A percentile compares a stretch with the other conserved stretches of the same genome.
phyloP scores from a whole-genome alignment of 2,888 invertebrate genomes.

The Dicyrtoma fusca region DNA sequence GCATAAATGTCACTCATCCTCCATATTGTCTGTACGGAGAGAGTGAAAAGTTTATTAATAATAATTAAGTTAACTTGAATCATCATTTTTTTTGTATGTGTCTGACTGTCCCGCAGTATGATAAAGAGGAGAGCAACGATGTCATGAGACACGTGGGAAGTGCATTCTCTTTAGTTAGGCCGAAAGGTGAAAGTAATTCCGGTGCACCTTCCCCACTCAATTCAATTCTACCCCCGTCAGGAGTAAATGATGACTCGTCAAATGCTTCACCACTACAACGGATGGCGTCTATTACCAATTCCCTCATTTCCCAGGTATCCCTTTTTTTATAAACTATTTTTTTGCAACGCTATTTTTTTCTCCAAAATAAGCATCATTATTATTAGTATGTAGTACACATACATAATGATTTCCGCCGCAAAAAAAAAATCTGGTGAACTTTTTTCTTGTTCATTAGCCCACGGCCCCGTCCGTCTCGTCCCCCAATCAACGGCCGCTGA shows the following conservation, averaged over 20 bases:
- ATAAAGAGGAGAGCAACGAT: constrained; percentile 60
- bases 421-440: too few species aligned
- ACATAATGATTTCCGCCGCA: too few species aligned
- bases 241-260: constrained; percentile 69
- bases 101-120: constrained; percentile 29
- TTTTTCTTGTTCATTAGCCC: constrained; percentile 63
- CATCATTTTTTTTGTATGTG: not conserved
- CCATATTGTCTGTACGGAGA: not conserved
- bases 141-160: constrained; percentile 77
- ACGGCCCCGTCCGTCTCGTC: constrained; percentile 83
- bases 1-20: constrained; percentile 29
- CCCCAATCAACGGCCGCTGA: constrained; percentile 83
- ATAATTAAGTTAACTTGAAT: constrained; percentile 32
- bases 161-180: constrained; percentile 85
- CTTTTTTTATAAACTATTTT: not conserved
- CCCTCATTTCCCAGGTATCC: constrained; percentile 78
- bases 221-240: constrained; percentile 75
- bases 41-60: constrained; percentile 33
- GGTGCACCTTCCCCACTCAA: constrained; percentile 62
- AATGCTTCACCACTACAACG: constrained; percentile 93
- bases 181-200: constrained; percentile 69
- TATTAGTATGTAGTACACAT: too few species aligned
- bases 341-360: too few species aligned
- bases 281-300: constrained; percentile 98
- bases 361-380: too few species aligned